Conservation (phyloP, 2,888 invertebrate genomes). For the Phrixothrix hirtus region DNA sequence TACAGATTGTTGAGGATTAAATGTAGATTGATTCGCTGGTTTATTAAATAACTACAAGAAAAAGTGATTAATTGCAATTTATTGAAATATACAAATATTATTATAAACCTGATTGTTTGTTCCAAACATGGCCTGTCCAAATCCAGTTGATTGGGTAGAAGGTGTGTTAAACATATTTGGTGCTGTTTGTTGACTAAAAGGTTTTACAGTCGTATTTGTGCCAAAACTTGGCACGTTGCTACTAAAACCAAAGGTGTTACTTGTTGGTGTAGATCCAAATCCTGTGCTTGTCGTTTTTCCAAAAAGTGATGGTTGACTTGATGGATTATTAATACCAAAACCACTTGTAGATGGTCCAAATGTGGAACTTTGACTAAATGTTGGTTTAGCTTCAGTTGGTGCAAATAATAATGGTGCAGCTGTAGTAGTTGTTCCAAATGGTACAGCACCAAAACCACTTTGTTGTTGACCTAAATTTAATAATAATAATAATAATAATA, state of each 20-base stretch:
- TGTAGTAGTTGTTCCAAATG: constrained; percentile 58
- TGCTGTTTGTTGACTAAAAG: constrained; percentile 57
- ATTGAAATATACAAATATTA: too few relatives aligned
- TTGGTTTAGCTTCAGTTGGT: constrained; percentile 63
- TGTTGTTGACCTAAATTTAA: constrained; percentile 47
- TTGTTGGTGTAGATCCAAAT: constrained; percentile 63
- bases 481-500: too few relatives aligned
- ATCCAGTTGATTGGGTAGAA: constrained; percentile 49
- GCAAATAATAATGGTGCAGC: constrained; percentile 61
- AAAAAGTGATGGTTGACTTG: constrained; percentile 63
- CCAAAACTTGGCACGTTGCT: constrained; percentile 54
- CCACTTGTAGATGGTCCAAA: constrained; percentile 60
- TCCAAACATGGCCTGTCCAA: constrained; percentile 46
- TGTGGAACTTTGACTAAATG: constrained; percentile 48
- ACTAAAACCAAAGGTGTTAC: constrained; percentile 55
- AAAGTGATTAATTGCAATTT: background rate
- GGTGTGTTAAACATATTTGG: constrained; percentile 49
- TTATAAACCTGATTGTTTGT: constrained; percentile 41
- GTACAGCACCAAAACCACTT: constrained; percentile 45
- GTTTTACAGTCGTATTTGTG: constrained; percentile 55
- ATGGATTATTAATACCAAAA: constrained; percentile 62
- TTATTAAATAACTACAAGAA: constrained; percentile 52
- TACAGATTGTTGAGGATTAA: constrained; percentile 48
- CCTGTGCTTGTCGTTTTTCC: constrained; percentile 66
- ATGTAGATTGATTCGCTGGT: constrained; percentile 55